Conservation (phyloP, 2,888 invertebrate genomes). For the Thyatira batis region DNA sequence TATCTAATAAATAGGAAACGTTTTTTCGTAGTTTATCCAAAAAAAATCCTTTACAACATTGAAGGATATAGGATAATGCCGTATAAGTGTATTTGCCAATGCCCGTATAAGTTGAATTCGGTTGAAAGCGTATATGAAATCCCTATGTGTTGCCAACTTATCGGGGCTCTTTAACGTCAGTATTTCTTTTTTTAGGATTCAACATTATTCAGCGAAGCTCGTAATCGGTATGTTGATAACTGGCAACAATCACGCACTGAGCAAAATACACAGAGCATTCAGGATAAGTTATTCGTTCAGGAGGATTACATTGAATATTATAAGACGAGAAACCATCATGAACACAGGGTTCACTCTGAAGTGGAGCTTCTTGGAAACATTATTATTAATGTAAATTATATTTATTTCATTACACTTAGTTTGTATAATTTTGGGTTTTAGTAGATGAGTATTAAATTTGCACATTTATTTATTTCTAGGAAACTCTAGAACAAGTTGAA, state of each 20-base stretch:
- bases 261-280: conserved; percentile 52
- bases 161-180: conserved; percentile 2
- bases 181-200: conserved; percentile 36
- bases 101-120: too few relatives aligned
- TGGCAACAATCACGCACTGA: conserved; percentile 68
- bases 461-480: conserved; percentile 38
- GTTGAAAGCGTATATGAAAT: too few relatives aligned
- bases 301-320: conserved; percentile 44
- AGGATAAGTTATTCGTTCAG: conserved; percentile 39
- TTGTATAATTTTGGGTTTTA: background rate
- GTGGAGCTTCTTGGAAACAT: conserved; percentile 65
- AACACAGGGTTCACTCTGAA: conserved; percentile 66
- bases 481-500: conserved; percentile 60
- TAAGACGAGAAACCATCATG: conserved; percentile 54
- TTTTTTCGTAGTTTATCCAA: too few relatives aligned
- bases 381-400: conserved; percentile 51
- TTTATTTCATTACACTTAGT: background rate
- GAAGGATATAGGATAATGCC: too few relatives aligned
- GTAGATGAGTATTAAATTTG: background rate
- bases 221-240: conserved; percentile 52
- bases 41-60: background rate
- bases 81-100: too few relatives aligned
- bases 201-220: conserved; percentile 41
- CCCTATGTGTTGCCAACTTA: too few relatives aligned
- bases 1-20: background rate